A percentile compares a stretch with the other conserved stretches of the same genome.
Conservation (phyloP, 1,140 invertebrate genomes). For the Drosophila persimilis region DNA sequence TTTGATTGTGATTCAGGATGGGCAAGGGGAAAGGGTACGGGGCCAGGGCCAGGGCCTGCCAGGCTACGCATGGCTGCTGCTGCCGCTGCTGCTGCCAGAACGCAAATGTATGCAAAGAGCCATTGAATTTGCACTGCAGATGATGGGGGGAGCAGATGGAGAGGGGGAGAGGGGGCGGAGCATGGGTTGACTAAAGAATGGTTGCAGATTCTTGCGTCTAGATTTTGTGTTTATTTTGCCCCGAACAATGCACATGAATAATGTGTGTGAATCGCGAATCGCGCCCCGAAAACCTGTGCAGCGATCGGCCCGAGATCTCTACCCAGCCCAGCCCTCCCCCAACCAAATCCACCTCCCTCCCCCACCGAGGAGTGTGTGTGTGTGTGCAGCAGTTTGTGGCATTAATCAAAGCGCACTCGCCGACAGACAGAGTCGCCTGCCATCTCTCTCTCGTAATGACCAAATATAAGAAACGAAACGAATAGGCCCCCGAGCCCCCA, state of each 20-base stretch:
- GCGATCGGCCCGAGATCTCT: conserved; percentile 61
- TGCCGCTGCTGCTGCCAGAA: conserved; percentile 51
- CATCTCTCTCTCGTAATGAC: conserved; percentile 59
- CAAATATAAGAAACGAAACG: conserved; percentile 54
- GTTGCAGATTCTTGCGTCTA: conserved; percentile 79
- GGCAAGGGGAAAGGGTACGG: background rate
- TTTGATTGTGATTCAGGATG: conserved; percentile 53
- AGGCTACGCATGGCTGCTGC: conserved; percentile 66
- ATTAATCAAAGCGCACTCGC: conserved; percentile 76
- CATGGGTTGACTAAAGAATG: conserved; percentile 57
- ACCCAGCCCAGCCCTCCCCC: conserved; percentile 4
- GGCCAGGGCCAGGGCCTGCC: conserved; percentile 19
- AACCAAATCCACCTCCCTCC: conserved; percentile 3
- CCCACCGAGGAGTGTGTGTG: conserved; percentile 18
- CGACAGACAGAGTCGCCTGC: conserved; percentile 54
- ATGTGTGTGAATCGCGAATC: conserved; percentile 81
- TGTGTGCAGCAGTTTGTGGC: conserved; percentile 63
- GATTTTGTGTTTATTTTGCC: conserved; percentile 79
- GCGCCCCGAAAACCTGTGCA: conserved; percentile 71
- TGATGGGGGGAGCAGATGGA: background rate
- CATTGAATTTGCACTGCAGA: conserved; percentile 71
- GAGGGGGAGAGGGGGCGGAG: background rate
- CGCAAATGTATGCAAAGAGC: conserved; percentile 80
- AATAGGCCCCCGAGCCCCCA: conserved; percentile 39
- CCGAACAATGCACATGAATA: conserved; percentile 79